Base-by-base conservation (phyloP, 2,797 vertebrate species). In the Limnodromus scolopaceus region DNA sequence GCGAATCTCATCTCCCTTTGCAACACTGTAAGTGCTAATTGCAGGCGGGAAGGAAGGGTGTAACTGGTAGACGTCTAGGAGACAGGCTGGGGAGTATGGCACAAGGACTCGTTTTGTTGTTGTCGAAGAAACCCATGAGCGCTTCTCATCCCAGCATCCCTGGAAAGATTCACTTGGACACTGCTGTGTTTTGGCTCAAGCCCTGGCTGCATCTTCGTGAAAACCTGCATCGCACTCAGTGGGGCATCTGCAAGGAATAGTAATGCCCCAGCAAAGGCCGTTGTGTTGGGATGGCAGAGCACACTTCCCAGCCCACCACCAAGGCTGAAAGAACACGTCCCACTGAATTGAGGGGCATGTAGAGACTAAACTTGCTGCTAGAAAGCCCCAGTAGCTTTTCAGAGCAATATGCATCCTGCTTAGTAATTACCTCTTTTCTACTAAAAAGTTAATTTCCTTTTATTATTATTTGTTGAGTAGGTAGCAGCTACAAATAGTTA, bases 21-120 rank as follows among this genome's bases (percentile, higher is more conserved):
- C 91, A 66, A 48, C 71, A 20, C 92, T 77, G 38, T 1, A 94
- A 93, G 94, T 89, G 94, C 94, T 96, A 96, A 96, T 93, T 95
- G 92, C 94, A 71, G 93, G 92, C 53, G 5, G 93, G 85, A 80
- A 63, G 89, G 84, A 92, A 89, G 89, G 84, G 58, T 88, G 93
- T 65, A 91, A 65, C 93, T 94, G 93, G 86, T 68, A 96, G 95
- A 96, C 77, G 10, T 79, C 94, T 87, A 43, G 19, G 76, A 93
- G 85, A n/a, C 65, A 75, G 77, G 70, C 88, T 91, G 81, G 86
- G 86, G 74, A 92, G 69, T 45, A 39, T 6, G 11, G 94, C 92
- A 74, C 81, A 68, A 60, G 78, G 77, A 32, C 20, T 94, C 19
- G 2, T 63, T 92, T 46, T 76, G 69, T 39, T 2, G 0, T 30